phyloP scores from a whole-genome alignment of 2,888 invertebrate species.

The Ichneumoninae sp. region DNA sequence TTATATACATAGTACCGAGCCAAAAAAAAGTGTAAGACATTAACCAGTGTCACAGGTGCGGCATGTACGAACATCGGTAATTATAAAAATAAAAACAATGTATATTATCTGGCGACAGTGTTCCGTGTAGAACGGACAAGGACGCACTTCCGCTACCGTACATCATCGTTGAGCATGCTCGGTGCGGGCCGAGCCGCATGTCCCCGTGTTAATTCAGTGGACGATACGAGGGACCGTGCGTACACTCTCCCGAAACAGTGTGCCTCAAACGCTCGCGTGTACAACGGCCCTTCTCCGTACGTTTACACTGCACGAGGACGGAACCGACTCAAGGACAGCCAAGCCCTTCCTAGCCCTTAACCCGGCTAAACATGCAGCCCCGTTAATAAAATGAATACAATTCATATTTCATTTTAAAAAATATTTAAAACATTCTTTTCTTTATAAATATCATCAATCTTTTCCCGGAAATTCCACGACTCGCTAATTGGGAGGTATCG shows the following conservation, averaged over 20 bases:
- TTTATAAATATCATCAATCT: no score
- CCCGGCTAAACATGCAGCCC: background rate
- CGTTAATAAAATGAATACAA: background rate
- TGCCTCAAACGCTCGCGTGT: background rate
- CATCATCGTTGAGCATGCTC: constrained; percentile 23
- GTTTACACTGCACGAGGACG: background rate
- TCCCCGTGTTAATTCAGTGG: background rate
- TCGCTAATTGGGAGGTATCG: no score
- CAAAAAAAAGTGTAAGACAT: no score
- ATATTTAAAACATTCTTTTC: background rate
- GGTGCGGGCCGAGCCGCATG: background rate
- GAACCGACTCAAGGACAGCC: background rate
- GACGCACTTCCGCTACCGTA: background rate
- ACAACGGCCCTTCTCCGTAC: background rate
- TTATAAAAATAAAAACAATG: background rate
- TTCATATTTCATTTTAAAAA: background rate
- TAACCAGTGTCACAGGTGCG: background rate
- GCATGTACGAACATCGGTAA: background rate
- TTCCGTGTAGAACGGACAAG: background rate
- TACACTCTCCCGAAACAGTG: background rate
- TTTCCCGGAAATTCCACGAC: no score
- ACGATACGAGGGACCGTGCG: background rate
- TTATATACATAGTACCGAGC: no score
- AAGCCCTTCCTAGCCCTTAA: background rate
- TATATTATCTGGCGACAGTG: background rate